Conservation (phyloP, 2,888 invertebrate species). For the Oscheius sp. region DNA sequence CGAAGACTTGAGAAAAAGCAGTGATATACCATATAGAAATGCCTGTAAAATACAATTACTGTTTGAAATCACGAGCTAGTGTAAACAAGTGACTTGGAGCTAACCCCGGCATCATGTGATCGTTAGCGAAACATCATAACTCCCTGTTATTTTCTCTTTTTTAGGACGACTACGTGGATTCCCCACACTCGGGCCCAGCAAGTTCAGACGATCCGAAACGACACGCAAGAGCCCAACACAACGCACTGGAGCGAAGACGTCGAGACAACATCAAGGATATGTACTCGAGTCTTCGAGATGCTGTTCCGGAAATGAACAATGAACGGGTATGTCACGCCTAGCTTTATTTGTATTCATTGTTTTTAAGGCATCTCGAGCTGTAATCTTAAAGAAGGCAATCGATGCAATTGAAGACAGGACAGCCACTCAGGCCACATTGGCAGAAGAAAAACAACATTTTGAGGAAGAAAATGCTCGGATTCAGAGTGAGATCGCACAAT, state of each 20-base stretch:
- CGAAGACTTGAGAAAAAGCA: no score
- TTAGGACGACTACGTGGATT: constrained; percentile 31
- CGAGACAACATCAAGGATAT: constrained; percentile 71
- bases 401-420: constrained; percentile 62
- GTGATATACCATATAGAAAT: no score
- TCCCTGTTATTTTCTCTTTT: not conserved
- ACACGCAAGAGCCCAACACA: constrained; percentile 71
- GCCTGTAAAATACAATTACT: no score
- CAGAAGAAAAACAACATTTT: constrained; percentile 36
- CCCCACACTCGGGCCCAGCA: constrained; percentile 26
- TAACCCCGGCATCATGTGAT: no score
- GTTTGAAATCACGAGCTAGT: no score
- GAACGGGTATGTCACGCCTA: constrained; percentile 57
- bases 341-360: not conserved
- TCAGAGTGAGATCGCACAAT: constrained; percentile 42
- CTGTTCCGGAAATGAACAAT: constrained; percentile 63
- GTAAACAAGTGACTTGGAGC: no score
- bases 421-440: constrained; percentile 23
- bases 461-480: constrained; percentile 49
- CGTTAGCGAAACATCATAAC: no score
- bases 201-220: constrained; percentile 46
- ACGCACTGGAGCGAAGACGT: constrained; percentile 68
- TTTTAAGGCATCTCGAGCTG: constrained; percentile 66
- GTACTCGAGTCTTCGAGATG: constrained; percentile 66
- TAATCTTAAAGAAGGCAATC: constrained; percentile 66